Evolutionary conservation across 2,888 invertebrate genomes (phyloP).

Genomic region (Iphiclides podalirius): DNA sequence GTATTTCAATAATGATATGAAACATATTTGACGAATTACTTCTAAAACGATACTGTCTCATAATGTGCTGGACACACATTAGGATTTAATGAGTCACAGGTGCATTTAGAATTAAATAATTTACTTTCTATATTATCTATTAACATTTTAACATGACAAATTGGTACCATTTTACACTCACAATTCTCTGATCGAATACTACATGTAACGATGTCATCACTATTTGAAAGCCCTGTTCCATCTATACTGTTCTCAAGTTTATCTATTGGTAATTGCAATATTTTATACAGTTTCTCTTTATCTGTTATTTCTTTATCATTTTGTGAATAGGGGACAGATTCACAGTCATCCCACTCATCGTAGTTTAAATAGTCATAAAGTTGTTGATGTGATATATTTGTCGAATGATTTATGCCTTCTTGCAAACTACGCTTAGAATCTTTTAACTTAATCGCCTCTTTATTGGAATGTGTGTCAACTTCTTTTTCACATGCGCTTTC

Average conservation of each 20-base stretch:
- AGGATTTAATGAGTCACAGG: constrained; percentile 56
- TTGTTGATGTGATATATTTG: constrained; percentile 27
- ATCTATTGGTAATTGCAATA: constrained; percentile 39
- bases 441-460: constrained; percentile 41
- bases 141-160: constrained; percentile 71
- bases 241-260: constrained; percentile 25
- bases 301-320: constrained; percentile 27
- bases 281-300: constrained; percentile 35
- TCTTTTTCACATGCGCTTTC: constrained; percentile 9
- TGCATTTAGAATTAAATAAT: constrained; percentile 53
- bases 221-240: constrained; percentile 25
- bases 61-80: constrained; percentile 63
- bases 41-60: constrained; percentile 19
- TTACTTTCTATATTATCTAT: constrained; percentile 63
- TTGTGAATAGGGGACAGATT: constrained; percentile 19
- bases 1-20: constrained; percentile 17
- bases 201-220: constrained; percentile 23
- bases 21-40: constrained; percentile 13
- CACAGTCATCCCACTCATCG: constrained; percentile 37
- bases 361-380: constrained; percentile 23
- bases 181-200: constrained; percentile 38
- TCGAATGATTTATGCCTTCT: constrained; percentile 3
- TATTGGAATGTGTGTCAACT: constrained; percentile 7
- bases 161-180: constrained; percentile 59
- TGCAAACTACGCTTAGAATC: constrained; percentile 33